Conservation (phyloP, 2,113 vertebrate species). For the Gnathonemus longibarbis region DNA sequence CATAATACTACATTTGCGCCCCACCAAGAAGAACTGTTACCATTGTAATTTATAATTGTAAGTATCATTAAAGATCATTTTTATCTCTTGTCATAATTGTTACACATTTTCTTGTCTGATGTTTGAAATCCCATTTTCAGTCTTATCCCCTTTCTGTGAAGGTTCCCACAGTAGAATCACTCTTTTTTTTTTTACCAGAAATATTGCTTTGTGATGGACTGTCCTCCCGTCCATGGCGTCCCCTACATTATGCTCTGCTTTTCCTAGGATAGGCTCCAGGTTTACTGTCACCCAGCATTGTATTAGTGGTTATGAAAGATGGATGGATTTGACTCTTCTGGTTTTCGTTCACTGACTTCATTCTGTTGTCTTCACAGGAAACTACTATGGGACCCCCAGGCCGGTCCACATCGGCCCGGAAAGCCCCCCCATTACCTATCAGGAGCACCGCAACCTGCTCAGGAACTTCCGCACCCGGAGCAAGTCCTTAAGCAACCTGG, state of each 20-base stretch:
- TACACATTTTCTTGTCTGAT: neutral
- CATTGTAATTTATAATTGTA: neutral
- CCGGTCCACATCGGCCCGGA: slow-evolving; percentile 65
- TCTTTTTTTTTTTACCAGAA: neutral
- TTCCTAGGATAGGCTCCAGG: neutral
- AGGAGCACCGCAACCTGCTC: slow-evolving; percentile 69
- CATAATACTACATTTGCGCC: neutral
- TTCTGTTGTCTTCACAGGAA: slow-evolving; percentile 43
- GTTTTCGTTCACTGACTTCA: neutral
- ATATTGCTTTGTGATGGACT: neutral
- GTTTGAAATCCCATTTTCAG: neutral
- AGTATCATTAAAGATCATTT: neutral
- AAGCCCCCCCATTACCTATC: slow-evolving; percentile 66
- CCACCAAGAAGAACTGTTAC: neutral
- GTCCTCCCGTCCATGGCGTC: neutral
- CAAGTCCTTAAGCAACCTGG: slow-evolving; percentile 71
- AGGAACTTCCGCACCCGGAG: slow-evolving; percentile 67
- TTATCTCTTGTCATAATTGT: neutral
- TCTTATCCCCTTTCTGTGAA: neutral
- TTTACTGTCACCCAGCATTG: neutral
- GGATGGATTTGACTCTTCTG: neutral
- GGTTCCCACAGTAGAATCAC: neutral
- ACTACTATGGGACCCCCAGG: slow-evolving; percentile 71
- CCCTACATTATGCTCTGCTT: neutral
- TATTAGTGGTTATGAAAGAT: neutral